A percentile compares a stretch with the other conserved stretches of the same genome.
These are phyloP conservation scores for Monodelphis domestica DNA, from an alignment of 2,797 vertebrate species.

Conservation along the genomic window DNA sequence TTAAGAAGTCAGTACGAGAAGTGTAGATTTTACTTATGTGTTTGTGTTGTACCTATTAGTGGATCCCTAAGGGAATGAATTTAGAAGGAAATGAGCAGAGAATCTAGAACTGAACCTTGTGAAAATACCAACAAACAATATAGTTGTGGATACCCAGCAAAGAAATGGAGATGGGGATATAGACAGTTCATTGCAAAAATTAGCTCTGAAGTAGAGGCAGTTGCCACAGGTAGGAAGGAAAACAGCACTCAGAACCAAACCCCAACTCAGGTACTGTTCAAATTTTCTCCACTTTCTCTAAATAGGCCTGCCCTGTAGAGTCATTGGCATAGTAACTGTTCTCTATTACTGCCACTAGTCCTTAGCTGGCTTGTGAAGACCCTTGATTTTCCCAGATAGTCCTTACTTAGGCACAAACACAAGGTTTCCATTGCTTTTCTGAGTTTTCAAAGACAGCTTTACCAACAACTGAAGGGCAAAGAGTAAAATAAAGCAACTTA, in stretches of 20 bases:
- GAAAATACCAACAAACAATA: slow-evolving; percentile 32
- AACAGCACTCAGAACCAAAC: background rate
- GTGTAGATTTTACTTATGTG: slow-evolving; percentile 43
- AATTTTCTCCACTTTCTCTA: background rate
- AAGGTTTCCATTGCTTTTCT: background rate
- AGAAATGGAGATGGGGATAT: slow-evolving; percentile 9
- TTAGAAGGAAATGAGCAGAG: background rate
- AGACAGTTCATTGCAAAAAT: slow-evolving; percentile 30
- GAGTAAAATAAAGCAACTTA: background rate
- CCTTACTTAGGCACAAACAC: background rate
- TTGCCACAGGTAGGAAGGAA: background rate
- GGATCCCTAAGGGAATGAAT: slow-evolving; percentile 27
- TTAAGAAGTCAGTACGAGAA: slow-evolving; percentile 21
- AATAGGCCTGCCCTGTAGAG: background rate
- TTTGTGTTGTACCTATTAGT: slow-evolving; percentile 7
- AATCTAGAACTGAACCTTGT: slow-evolving; percentile 19
- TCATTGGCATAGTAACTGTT: background rate
- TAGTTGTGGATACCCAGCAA: slow-evolving; percentile 10
- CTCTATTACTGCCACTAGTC: background rate
- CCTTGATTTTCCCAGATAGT: background rate
- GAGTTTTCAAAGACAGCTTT: background rate
- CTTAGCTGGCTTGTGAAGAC: background rate
- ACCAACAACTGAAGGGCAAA: background rate
- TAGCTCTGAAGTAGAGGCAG: slow-evolving; percentile 1
- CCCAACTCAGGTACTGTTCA: background rate